Conservation (phyloP, 2,888 invertebrate genomes). For the Drosophila colorata region DNA sequence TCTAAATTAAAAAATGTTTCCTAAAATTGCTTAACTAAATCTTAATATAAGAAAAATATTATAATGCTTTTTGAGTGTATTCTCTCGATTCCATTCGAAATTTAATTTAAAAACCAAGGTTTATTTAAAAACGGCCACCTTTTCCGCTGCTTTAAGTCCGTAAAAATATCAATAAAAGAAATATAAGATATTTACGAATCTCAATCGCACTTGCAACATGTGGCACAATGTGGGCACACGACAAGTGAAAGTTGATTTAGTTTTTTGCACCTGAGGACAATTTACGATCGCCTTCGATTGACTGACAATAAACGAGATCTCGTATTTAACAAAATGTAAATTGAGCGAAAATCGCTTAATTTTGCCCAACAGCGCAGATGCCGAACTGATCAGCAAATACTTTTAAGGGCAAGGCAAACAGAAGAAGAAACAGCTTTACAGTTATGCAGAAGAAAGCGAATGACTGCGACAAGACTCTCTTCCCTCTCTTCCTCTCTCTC, state of each 20-base stretch:
- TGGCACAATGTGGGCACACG: slow-evolving; percentile 32
- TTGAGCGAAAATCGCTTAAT: slow-evolving; percentile 76
- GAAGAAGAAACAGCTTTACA: slow-evolving; percentile 32
- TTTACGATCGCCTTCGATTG: slow-evolving; percentile 48
- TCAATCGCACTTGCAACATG: slow-evolving; percentile 26
- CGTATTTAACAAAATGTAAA: slow-evolving; percentile 68
- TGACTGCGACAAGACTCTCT: slow-evolving; percentile 6
- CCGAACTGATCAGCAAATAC: slow-evolving; percentile 35
- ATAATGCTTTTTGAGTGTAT: too few species aligned
- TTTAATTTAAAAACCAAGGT: too few species aligned
- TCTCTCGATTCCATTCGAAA: too few species aligned
- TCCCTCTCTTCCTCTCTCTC: neutral
- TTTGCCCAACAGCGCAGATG: slow-evolving; percentile 21
- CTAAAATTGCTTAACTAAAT: too few species aligned
- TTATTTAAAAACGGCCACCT: too few species aligned
- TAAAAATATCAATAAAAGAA: neutral
- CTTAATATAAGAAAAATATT: too few species aligned
- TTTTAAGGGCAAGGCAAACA: slow-evolving; percentile 37
- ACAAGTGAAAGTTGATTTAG: slow-evolving; percentile 67
- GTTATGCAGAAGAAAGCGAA: slow-evolving; percentile 52
- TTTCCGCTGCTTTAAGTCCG: too few species aligned
- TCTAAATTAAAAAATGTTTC: too few species aligned
- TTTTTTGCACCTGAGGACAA: slow-evolving; percentile 55
- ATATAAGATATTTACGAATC: neutral
- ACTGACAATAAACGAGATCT: slow-evolving; percentile 69